phyloP scores from a whole-genome alignment of 2,888 invertebrate species.

The Myopa tessellatipennis region DNA sequence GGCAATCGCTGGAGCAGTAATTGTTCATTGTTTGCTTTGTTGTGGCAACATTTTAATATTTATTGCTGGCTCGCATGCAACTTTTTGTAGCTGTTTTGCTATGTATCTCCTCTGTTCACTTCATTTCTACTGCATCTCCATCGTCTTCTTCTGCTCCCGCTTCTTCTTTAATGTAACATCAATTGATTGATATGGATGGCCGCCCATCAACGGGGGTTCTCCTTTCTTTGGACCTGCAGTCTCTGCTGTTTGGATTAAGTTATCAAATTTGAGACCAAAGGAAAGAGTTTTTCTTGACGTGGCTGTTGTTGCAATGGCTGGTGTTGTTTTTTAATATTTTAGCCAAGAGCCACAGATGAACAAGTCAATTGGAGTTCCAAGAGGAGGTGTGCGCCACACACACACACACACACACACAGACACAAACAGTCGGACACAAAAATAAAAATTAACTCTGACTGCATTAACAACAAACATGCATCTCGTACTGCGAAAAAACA shows the following conservation, averaged over 20 bases:
- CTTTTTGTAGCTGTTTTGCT: not conserved
- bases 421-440: not conserved
- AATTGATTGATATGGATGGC: no score
- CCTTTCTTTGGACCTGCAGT: not conserved
- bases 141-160: not conserved
- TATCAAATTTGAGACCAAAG: conserved; percentile 15
- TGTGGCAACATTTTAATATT: conserved; percentile 27
- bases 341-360: conserved; percentile 13
- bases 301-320: not conserved
- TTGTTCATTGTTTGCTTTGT: conserved; percentile 3
- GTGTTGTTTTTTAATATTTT: not conserved
- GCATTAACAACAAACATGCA: not conserved
- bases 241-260: conserved; percentile 11
- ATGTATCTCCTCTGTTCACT: not conserved
- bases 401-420: not conserved
- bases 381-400: not conserved
- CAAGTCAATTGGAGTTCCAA: conserved; percentile 22
- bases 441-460: not conserved
- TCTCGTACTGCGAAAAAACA: not conserved
- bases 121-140: not conserved
- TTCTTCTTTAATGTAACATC: not conserved
- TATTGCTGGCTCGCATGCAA: conserved; percentile 24
- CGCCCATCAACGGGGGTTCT: no score
- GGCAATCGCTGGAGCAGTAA: not conserved
- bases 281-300: not conserved